phyloP scores from a whole-genome alignment of 2,797 vertebrate species.

The Chaetophractus vellerosus region DNA sequence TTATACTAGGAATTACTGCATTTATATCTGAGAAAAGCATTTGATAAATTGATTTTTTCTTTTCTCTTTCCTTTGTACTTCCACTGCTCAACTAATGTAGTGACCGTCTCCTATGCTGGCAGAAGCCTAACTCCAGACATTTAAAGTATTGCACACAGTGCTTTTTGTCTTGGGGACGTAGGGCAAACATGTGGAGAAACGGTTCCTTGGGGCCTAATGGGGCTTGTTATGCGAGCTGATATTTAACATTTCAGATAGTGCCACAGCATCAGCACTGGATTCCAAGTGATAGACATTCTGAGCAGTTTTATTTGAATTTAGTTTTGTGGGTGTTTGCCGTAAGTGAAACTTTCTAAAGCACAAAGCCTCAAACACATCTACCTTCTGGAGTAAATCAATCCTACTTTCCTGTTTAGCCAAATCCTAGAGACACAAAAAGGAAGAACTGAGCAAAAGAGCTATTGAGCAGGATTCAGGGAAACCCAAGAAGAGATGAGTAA shows the following conservation, averaged over 20 bases:
- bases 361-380: no score
- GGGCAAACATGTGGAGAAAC: not conserved
- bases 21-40: not conserved
- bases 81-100: not conserved
- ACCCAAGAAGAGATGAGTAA: not conserved
- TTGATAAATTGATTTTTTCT: not conserved
- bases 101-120: not conserved
- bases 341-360: not conserved
- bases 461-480: not conserved
- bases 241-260: not conserved
- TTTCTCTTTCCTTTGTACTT: not conserved
- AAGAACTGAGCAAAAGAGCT: not conserved
- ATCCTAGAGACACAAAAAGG: not conserved
- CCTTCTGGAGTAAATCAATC: not conserved
- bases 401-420: not conserved
- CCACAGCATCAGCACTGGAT: not conserved
- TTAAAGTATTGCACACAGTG: not conserved
- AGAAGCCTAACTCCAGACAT: not conserved
- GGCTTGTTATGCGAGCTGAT: not conserved
- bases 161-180: not conserved
- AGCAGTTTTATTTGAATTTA: not conserved
- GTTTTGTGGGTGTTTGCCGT: not conserved
- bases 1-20: not conserved
- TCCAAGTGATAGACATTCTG: not conserved
- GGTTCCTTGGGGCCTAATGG: not conserved